Evolutionary conservation across 1,140 invertebrate genomes (phyloP).

Genomic region (Neomicropteryx cornuta): DNA sequence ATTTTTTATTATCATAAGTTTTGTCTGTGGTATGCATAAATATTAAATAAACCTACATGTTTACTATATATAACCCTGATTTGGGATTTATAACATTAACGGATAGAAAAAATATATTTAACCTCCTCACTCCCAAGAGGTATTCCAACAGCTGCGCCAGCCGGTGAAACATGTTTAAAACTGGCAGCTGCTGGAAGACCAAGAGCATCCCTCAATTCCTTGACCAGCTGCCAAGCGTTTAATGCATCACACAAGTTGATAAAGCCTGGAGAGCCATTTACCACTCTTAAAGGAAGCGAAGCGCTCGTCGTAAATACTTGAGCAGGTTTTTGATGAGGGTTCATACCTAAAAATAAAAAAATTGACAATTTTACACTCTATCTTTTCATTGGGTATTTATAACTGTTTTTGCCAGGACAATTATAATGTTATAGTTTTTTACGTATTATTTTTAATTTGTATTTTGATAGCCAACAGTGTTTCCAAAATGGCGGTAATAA

Average conservation of each 20-base stretch:
- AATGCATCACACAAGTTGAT: slow-evolving; percentile 97
- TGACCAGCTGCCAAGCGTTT: slow-evolving; percentile 94
- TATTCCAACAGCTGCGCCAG: slow-evolving; percentile 84
- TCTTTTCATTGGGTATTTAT: too few species aligned
- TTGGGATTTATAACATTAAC: too few species aligned
- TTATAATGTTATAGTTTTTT: too few species aligned
- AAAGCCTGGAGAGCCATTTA: slow-evolving; percentile 94
- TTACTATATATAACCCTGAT: too few species aligned
- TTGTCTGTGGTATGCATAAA: too few species aligned
- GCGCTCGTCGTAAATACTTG: slow-evolving; percentile 78
- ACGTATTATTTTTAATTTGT: too few species aligned
- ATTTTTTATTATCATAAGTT: too few species aligned
- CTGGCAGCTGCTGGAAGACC: slow-evolving; percentile 87
- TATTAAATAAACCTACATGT: too few species aligned
- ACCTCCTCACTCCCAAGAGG: slow-evolving; percentile 58
- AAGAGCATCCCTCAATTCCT: slow-evolving; percentile 72
- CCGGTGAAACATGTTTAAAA: slow-evolving; percentile 96
- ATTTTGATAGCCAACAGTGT: too few species aligned
- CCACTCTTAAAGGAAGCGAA: slow-evolving; percentile 75
- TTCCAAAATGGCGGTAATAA: too few species aligned
- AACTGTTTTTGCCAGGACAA: too few species aligned
- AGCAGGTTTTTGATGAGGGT: slow-evolving; percentile 95
- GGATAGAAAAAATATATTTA: too few species aligned
- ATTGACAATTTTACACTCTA: not conserved
- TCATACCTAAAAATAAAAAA: slow-evolving; percentile 54